Percentiles rank a stretch among this genome's conserved stretches.
These are phyloP conservation scores for Hermaeophaga mercurialis DNA, from an alignment of 2,888 invertebrate species.

Conservation along the genomic window DNA sequence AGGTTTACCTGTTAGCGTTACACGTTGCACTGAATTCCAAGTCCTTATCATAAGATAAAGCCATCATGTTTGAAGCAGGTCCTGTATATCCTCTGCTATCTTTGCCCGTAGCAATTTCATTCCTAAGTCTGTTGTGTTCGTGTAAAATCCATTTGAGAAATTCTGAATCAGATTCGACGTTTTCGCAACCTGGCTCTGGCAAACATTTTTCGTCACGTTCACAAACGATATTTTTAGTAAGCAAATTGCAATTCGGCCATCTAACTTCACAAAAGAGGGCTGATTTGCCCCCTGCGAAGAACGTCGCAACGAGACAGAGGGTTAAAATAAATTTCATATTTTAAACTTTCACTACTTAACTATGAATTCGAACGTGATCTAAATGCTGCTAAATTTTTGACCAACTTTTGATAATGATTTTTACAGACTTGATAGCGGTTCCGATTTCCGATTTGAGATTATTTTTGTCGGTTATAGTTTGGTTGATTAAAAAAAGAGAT, in stretches of 20 bases:
- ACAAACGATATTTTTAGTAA: conserved; percentile 19
- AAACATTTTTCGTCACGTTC: conserved; percentile 13
- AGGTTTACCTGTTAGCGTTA: conserved; percentile 31
- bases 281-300: not conserved
- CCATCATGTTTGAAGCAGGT: conserved; percentile 29
- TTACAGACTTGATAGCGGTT: conserved; percentile 4
- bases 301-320: not conserved
- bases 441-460: conserved; percentile 13
- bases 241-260: conserved; percentile 24
- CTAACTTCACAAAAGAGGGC: conserved; percentile 11
- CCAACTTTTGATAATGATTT: not conserved
- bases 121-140: conserved; percentile 30
- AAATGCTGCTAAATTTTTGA: not conserved
- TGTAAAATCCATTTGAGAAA: conserved; percentile 26
- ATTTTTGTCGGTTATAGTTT: conserved; percentile 8
- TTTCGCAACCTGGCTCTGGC: conserved; percentile 9
- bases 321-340: not conserved
- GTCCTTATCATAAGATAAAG: conserved; percentile 35
- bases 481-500: not conserved
- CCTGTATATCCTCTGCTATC: conserved; percentile 28
- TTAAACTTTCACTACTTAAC: not conserved
- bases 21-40: conserved; percentile 38
- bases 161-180: conserved; percentile 11
- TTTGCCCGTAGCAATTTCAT: conserved; percentile 25
- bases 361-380: not conserved